phyloP scores from a whole-genome alignment of 2,797 vertebrate genomes.

The Pristis pectinata region DNA sequence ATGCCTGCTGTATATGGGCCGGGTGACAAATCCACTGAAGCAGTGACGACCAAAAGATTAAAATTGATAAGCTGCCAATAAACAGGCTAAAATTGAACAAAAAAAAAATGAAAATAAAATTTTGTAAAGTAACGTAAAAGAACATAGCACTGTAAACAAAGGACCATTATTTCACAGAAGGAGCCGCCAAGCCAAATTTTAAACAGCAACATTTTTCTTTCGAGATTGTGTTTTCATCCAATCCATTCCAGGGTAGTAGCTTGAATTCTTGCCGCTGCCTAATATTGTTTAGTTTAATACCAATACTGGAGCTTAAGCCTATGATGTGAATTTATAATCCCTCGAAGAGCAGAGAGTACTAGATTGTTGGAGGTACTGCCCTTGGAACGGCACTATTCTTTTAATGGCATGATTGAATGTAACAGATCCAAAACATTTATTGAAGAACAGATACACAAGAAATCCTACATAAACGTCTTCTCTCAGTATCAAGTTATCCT shows the following conservation, averaged over 20 bases:
- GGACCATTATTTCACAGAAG: background rate
- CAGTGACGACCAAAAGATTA: background rate
- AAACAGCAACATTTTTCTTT: background rate
- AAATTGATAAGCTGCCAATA: background rate
- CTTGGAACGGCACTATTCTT: background rate
- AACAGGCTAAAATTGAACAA: background rate
- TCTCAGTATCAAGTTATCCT: background rate
- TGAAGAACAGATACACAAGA: background rate
- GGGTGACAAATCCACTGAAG: conserved; percentile 72
- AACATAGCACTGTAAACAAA: background rate
- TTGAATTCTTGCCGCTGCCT: background rate
- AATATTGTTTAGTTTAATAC: background rate
- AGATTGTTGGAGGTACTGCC: background rate
- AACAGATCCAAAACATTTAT: background rate
- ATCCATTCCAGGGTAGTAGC: background rate
- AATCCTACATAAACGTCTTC: background rate
- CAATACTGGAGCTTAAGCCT: background rate
- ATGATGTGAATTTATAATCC: background rate
- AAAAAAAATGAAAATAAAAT: too few species aligned
- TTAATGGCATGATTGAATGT: background rate
- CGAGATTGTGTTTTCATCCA: background rate
- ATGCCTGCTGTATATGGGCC: conserved; percentile 88
- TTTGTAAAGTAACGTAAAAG: background rate
- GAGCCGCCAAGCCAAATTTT: background rate
- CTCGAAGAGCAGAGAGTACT: background rate